Evolutionary conservation across 2,888 invertebrate genomes (phyloP), one percentile per base, ranked within the genome.

Genomic region (Euplagia quadripunctaria): DNA sequence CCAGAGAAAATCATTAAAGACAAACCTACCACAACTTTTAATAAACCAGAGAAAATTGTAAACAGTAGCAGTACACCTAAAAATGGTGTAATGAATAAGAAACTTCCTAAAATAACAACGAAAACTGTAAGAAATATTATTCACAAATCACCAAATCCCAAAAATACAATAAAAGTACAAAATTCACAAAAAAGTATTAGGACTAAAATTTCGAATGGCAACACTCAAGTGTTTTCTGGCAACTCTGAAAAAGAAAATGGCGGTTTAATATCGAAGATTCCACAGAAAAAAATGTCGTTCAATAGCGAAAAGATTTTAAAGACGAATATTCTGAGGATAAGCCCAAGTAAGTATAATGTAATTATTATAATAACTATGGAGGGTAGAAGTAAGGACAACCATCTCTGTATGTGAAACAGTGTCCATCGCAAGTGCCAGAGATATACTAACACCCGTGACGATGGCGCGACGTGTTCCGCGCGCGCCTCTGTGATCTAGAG

Each of bases 331-430:
- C 43, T 89, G 1, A 82, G 92, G 52, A 85, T 89, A 0, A 94
- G 92, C 72, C 92, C 93, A 55, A 87, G 94, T 94, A 86, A 91
- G 93, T 91, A 71, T 8, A 61, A 46, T 12, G 6, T 51, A 14
- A n/a, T 43, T 17, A 8, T 11, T 52, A 9, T 2, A 31, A 31
- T 31, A 31, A 31, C 31, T 31, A 31, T 31, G 31, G 31, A 31
- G 31, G 31, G 31, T 31, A 31, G 31, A 31, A 31, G 2, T 2
- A 31, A 31, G 31, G 31, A 31, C 1, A 2, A 31, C 31, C 31
- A 31, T 31, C 2, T 31, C 31, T 31, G 2, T 1, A 31, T 1
- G 31, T 31, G 31, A 31, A 31, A 31, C 1, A 31, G 31, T 31
- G 31, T 31, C 31, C 31, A 2, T 31, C 31, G 31, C 31, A 31